Evolutionary conservation across 2,888 invertebrate genomes (phyloP).

Genomic region (Myathropa florea): DNA sequence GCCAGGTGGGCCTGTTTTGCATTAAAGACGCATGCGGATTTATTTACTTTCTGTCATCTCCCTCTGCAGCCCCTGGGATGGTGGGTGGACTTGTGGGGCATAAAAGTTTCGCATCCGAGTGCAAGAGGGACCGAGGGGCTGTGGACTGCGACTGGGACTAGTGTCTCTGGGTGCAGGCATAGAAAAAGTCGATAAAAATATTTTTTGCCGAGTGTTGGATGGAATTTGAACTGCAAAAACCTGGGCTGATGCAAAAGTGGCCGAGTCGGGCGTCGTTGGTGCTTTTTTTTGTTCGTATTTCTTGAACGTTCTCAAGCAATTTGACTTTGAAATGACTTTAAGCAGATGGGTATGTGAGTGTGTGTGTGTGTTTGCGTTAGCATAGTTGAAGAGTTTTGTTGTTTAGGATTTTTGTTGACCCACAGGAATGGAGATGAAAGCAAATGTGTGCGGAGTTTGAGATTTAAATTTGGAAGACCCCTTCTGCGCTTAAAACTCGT

Average conservation of each 20-base stretch:
- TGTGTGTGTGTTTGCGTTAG: background rate
- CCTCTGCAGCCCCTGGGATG: background rate
- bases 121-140: background rate
- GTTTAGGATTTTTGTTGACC: background rate
- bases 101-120: conserved; percentile 14
- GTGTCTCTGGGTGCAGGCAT: conserved; percentile 15
- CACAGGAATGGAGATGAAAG: background rate
- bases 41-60: conserved; percentile 3
- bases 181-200: conserved; percentile 32
- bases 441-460: background rate
- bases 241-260: background rate
- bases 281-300: background rate
- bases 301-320: background rate
- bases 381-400: background rate
- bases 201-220: background rate
- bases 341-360: background rate
- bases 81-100: conserved; percentile 28
- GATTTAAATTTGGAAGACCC: background rate
- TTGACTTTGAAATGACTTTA: conserved; percentile 54
- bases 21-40: conserved; percentile 50
- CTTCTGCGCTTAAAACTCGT: too few relatives aligned
- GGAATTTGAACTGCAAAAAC: background rate
- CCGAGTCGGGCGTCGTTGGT: background rate
- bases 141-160: background rate
- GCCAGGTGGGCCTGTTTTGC: background rate